Percentiles rank a stretch among this genome's conserved stretches.
These are phyloP conservation scores for Drosophila rhopaloa DNA, from an alignment of 1,140 invertebrate genomes.

Conservation along the genomic window DNA sequence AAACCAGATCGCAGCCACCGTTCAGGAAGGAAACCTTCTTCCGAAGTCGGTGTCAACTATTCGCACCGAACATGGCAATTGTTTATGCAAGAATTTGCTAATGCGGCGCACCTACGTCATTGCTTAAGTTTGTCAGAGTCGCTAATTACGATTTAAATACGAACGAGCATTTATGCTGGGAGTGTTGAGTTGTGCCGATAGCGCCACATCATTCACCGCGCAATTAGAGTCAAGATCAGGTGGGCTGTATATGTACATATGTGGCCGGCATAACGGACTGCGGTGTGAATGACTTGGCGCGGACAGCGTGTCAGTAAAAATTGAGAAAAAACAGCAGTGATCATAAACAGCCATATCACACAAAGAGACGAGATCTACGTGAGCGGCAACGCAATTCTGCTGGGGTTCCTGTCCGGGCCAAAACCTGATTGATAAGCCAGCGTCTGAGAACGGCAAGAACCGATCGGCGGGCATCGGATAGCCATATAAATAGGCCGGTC, in stretches of 20 bases:
- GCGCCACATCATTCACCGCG: conserved; percentile 55
- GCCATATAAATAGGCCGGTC: conserved; percentile 46
- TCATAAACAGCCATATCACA: conserved; percentile 38
- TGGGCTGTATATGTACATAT: conserved; percentile 1
- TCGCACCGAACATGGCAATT: conserved; percentile 33
- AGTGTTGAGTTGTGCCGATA: not conserved
- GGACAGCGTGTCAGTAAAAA: conserved; percentile 53
- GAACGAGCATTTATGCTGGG: conserved; percentile 27
- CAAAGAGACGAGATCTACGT: conserved; percentile 52
- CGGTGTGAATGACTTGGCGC: conserved; percentile 68
- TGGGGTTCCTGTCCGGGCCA: conserved; percentile 20
- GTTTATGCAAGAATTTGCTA: conserved; percentile 54
- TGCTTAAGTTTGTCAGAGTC: conserved; percentile 37
- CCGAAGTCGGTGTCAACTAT: conserved; percentile 24
- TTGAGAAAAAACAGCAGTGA: conserved; percentile 51
- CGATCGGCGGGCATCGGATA: conserved; percentile 22
- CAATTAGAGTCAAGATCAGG: conserved; percentile 25
- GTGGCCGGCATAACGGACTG: conserved; percentile 32
- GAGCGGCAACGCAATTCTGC: conserved; percentile 47
- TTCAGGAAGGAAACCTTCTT: conserved; percentile 40
- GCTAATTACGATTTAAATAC: conserved; percentile 60
- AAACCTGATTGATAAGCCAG: conserved; percentile 71
- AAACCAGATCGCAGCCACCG: conserved; percentile 39
- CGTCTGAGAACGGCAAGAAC: conserved; percentile 39
- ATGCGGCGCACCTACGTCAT: conserved; percentile 63